Conservation (phyloP, 2,888 invertebrate species). For the Cosmia pyralina region DNA sequence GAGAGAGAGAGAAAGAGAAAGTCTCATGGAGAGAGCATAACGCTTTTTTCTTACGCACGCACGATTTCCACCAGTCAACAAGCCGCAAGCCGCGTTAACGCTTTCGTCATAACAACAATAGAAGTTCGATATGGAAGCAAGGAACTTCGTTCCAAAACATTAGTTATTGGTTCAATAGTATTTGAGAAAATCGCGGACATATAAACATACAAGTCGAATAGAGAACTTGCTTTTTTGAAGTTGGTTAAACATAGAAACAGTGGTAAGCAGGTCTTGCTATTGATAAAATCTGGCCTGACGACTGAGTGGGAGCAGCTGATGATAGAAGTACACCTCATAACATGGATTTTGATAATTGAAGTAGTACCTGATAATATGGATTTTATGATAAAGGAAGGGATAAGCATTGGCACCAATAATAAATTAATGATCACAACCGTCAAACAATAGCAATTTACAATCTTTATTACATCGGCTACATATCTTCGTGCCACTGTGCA, state of each 20-base stretch:
- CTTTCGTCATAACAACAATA: too few relatives aligned
- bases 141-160: too few relatives aligned
- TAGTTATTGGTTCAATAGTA: background rate
- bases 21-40: too few relatives aligned
- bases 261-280: background rate
- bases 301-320: too few relatives aligned
- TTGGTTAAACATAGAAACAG: background rate
- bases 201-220: too few relatives aligned
- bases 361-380: background rate
- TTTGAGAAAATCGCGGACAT: background rate
- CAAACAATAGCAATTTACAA: background rate
- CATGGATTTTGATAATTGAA: background rate
- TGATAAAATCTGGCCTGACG: background rate
- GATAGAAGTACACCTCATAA: background rate
- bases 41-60: too few relatives aligned
- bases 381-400: too few relatives aligned
- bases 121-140: too few relatives aligned
- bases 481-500: conserved; percentile 8
- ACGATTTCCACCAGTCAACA: too few relatives aligned
- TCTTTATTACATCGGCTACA: background rate
- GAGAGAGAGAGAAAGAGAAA: too few relatives aligned
- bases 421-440: background rate
- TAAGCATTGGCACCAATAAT: background rate
- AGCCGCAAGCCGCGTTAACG: too few relatives aligned
- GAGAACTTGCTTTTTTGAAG: background rate